A percentile compares a stretch with the other conserved stretches of the same genome.
These are phyloP conservation scores for Oasisia sp. DNA, from an alignment of 2,888 invertebrate species.

Conservation along the genomic window DNA sequence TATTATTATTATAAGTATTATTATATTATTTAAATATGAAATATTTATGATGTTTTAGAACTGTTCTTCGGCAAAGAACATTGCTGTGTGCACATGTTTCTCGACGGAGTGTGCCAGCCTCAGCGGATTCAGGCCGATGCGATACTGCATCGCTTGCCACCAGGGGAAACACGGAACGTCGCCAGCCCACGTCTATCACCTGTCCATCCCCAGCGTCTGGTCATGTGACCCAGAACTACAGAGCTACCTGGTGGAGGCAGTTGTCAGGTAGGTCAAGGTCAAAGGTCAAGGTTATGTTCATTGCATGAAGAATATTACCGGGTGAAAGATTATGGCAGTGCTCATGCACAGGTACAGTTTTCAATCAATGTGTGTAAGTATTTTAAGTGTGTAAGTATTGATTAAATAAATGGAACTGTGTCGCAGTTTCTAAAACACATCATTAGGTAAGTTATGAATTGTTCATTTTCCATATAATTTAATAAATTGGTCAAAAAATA, in stretches of 20 bases:
- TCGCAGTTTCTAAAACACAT: too few relatives aligned
- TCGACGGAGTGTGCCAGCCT: slow-evolving; percentile 95
- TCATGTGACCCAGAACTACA: slow-evolving; percentile 90
- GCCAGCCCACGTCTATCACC: slow-evolving; percentile 82
- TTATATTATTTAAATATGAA: neutral
- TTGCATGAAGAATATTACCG: neutral
- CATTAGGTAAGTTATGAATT: too few relatives aligned
- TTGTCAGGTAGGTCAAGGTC: slow-evolving; percentile 77
- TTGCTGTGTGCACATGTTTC: slow-evolving; percentile 95
- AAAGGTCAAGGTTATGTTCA: neutral
- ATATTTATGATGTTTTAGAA: slow-evolving; percentile 72
- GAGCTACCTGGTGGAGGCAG: slow-evolving; percentile 92
- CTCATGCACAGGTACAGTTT: too few relatives aligned
- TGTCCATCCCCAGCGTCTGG: slow-evolving; percentile 86
- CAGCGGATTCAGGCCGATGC: slow-evolving; percentile 95
- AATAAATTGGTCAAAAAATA: too few relatives aligned
- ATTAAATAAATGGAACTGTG: too few relatives aligned
- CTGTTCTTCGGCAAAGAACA: slow-evolving; percentile 88
- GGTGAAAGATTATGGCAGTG: too few relatives aligned
- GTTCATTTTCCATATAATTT: too few relatives aligned
- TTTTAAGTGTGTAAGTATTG: too few relatives aligned
- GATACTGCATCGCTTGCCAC: slow-evolving; percentile 69
- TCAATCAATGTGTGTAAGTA: too few relatives aligned
- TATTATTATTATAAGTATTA: too few relatives aligned
- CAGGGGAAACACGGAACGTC: slow-evolving; percentile 51